A percentile compares a stretch with the other conserved stretches of the same genome.
Conservation (phyloP, 2,113 vertebrate species). For the Python bivittatus region DNA sequence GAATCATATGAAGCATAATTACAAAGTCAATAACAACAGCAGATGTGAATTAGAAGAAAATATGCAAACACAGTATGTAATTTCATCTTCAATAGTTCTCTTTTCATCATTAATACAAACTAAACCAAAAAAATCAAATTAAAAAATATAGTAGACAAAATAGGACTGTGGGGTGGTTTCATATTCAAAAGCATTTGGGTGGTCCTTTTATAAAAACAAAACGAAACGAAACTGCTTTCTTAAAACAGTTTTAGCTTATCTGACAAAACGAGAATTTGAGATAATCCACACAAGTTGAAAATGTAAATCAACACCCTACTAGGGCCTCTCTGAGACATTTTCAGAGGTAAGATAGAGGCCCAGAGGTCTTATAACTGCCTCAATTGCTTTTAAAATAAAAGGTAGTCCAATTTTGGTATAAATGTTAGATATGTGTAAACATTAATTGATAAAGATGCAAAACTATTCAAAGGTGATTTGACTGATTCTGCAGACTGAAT, state of each 20-base stretch:
- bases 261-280: not conserved
- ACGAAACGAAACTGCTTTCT: not conserved
- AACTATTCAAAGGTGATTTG: not conserved
- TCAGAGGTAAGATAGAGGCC: not conserved
- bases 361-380: not conserved
- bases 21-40: conserved; percentile 1
- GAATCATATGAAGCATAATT: not conserved
- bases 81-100: not conserved
- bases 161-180: not conserved
- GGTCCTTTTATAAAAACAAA: not conserved
- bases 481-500: not conserved
- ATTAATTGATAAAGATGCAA: not conserved
- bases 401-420: not conserved
- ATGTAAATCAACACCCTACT: not conserved
- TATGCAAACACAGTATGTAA: not conserved
- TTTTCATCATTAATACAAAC: not conserved
- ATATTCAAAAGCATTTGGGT: not conserved
- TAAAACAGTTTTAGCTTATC: not conserved
- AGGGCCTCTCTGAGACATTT: not conserved
- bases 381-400: not conserved
- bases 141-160: not conserved
- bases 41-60: not conserved
- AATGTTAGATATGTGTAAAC: not conserved
- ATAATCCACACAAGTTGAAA: not conserved
- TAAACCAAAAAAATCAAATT: not conserved